Percentiles rank a stretch among this genome's conserved stretches.
Conservation (phyloP, 2,113 vertebrate species). For the Onychostruthus taczanowskii region DNA sequence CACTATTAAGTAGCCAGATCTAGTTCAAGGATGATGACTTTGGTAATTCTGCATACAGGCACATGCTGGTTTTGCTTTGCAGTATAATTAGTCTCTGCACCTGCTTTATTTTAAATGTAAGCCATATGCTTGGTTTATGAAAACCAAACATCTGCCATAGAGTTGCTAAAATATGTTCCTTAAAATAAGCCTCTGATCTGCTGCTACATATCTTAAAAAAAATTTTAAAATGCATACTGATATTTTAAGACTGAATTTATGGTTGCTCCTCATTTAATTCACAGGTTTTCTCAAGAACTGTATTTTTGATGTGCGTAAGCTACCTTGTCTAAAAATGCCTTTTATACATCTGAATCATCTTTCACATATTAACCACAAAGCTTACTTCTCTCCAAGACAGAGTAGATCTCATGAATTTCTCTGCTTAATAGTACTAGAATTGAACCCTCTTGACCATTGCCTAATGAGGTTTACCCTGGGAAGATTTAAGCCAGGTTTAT, state of each 20-base stretch:
- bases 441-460: not conserved
- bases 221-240: not conserved
- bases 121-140: not conserved
- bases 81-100: not conserved
- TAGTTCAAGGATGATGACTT: constrained; percentile 25
- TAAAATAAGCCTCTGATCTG: not conserved
- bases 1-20: not conserved
- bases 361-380: not conserved
- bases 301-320: not conserved
- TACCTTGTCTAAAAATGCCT: not conserved
- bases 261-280: not conserved
- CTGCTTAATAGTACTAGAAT: not conserved
- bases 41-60: not conserved
- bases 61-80: constrained; percentile 1
- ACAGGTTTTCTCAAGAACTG: not conserved
- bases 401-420: not conserved
- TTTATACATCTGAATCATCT: not conserved
- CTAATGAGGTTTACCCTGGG: not conserved
- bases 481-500: not conserved
- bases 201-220: not conserved
- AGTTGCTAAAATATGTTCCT: not conserved
- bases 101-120: constrained; percentile 18
- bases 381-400: not conserved
- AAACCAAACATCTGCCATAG: not conserved
- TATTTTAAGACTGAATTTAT: not conserved